Evolutionary conservation across 2,888 invertebrate genomes (phyloP).

Genomic region (Polyploca ridens): DNA sequence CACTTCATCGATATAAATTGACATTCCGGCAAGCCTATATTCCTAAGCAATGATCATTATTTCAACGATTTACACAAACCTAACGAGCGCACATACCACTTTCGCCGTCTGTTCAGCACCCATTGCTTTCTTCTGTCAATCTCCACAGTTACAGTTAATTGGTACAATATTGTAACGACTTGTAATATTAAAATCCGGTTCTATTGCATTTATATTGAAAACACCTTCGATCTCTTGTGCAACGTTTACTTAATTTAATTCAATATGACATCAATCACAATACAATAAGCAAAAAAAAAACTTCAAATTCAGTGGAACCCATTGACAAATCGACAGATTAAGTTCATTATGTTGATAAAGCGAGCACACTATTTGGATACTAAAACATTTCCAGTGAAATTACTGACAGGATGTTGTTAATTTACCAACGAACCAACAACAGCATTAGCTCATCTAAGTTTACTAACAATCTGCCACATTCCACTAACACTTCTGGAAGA

Average conservation of each 20-base stretch:
- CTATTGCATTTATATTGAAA: not conserved
- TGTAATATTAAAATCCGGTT: slow-evolving; percentile 15
- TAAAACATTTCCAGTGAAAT: not conserved
- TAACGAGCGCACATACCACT: slow-evolving; percentile 58
- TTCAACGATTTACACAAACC: slow-evolving; percentile 52
- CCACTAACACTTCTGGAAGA: not conserved
- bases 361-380: not conserved
- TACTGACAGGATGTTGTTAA: not conserved
- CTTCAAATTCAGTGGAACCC: too few species aligned
- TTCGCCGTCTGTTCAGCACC: slow-evolving; percentile 60
- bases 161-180: slow-evolving; percentile 58
- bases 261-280: too few species aligned
- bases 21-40: slow-evolving; percentile 41
- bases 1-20: slow-evolving; percentile 45
- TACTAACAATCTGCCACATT: not conserved
- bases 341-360: too few species aligned
- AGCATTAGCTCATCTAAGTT: not conserved
- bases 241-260: too few species aligned
- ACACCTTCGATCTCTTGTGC: not conserved
- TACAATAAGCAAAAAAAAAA: too few species aligned
- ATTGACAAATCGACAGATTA: too few species aligned
- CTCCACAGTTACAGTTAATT: slow-evolving; percentile 61
- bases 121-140: slow-evolving; percentile 73
- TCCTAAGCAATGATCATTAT: slow-evolving; percentile 45
- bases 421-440: not conserved